Conservation (phyloP, 2,113 vertebrate species). For the Prunella himalayana region DNA sequence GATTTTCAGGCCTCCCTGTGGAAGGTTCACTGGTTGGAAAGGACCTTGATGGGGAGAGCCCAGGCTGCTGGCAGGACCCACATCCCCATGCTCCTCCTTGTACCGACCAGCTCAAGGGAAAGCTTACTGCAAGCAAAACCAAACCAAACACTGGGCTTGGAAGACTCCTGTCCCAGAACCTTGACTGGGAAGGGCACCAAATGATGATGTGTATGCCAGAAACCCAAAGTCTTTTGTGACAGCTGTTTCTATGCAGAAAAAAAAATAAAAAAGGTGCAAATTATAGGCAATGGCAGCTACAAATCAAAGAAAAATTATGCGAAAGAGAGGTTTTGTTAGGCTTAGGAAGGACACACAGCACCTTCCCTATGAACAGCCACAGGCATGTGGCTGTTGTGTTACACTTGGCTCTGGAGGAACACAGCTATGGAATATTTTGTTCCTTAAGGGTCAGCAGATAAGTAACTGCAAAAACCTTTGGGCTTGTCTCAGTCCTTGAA, state of each 20-base stretch:
- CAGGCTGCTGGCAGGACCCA: neutral
- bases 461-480: neutral
- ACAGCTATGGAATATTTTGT: neutral
- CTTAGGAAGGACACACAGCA: neutral
- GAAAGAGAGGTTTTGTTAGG: neutral
- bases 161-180: neutral
- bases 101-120: neutral
- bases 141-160: neutral
- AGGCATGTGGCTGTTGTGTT: neutral
- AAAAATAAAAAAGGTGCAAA: neutral
- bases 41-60: accelerated
- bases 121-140: neutral
- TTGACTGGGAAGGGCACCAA: neutral
- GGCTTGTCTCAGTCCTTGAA: neutral
- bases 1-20: neutral
- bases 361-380: neutral
- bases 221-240: neutral
- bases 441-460: neutral
- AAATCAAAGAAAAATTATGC: neutral
- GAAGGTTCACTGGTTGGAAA: neutral
- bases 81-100: neutral
- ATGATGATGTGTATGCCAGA: neutral
- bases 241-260: neutral
- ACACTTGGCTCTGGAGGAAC: neutral
- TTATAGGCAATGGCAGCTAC: neutral